Evolutionary conservation across 1,140 invertebrate genomes (phyloP), one percentile per base, ranked within the genome.

Genomic region (Steinernema feltiae): DNA sequence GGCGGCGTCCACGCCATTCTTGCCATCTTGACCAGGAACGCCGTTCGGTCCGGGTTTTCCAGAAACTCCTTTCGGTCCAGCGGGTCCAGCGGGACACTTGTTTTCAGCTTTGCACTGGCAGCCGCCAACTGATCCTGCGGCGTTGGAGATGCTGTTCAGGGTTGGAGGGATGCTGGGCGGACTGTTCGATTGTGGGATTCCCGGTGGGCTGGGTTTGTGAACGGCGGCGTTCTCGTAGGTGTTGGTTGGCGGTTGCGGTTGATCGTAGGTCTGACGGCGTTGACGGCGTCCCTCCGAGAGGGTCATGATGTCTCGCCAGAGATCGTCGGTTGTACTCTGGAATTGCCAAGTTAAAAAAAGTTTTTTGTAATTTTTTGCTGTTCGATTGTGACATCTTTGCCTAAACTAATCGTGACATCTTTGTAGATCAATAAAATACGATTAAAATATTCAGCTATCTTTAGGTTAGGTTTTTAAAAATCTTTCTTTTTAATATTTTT

Each of bases 1-100:
- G 1, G 76, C 74, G 71, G 77, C 77, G 41, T 80, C 79, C 69
- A 76, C 69, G 76, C 79, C 79, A 30, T 35, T 35, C 63, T 78
- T 70, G 72, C 79, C 79, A 69, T 79, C 79, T 27, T 71, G 73
- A 30, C 79, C 79, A 30, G 79, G 78, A 48, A 76, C 24, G 31
- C 79, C 79, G n/a, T 79, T 48, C 35, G 69, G 73, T 75, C 79
- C 79, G 24, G 77, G 71, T 24, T 30, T 35, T 73, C 79, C 79
- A 41, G 77, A 71, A 32, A 48, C n/a, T 79, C 79, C 79, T 71
- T 78, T 78, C 29, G 78, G 78, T 76, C 79, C 79, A 27, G 79
- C n/a, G 32, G 79, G 79, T 41, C 79, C 79, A 73, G 76, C 79
- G 32, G 79, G 78, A 48, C 79, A 80, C 74, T 80, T 80, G 74